Conservation (phyloP, 2,113 vertebrate genomes). For the Leptocoma aspasia region DNA sequence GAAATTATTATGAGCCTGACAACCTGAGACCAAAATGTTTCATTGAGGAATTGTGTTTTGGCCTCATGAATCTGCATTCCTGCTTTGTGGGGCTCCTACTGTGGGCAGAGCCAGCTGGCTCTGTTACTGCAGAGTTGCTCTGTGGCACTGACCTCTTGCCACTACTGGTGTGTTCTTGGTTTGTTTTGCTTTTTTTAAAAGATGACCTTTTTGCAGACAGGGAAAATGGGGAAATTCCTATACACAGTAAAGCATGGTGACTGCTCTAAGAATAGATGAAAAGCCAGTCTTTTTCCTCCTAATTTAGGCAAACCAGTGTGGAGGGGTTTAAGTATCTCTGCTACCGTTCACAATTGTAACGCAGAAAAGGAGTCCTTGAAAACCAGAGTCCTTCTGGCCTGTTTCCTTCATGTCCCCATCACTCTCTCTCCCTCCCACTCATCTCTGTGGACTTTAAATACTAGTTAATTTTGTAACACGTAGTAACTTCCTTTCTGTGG, state of each 20-base stretch:
- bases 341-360: neutral
- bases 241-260: neutral
- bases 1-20: neutral
- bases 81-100: neutral
- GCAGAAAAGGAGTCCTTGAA: neutral
- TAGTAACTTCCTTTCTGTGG: neutral
- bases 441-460: neutral
- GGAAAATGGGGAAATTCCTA: neutral
- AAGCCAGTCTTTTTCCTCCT: neutral
- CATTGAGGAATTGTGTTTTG: neutral
- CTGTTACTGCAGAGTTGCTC: neutral
- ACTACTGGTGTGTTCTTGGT: neutral
- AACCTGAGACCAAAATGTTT: neutral
- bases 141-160: neutral
- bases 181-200: neutral
- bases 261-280: neutral
- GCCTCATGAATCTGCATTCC: neutral
- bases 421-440: neutral
- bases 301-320: neutral
- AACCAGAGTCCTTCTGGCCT: neutral
- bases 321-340: neutral
- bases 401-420: neutral
- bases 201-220: neutral
- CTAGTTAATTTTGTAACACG: neutral
- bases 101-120: neutral